Conservation (phyloP, 1,140 invertebrate genomes). For the Aphaenogaster rudis region DNA sequence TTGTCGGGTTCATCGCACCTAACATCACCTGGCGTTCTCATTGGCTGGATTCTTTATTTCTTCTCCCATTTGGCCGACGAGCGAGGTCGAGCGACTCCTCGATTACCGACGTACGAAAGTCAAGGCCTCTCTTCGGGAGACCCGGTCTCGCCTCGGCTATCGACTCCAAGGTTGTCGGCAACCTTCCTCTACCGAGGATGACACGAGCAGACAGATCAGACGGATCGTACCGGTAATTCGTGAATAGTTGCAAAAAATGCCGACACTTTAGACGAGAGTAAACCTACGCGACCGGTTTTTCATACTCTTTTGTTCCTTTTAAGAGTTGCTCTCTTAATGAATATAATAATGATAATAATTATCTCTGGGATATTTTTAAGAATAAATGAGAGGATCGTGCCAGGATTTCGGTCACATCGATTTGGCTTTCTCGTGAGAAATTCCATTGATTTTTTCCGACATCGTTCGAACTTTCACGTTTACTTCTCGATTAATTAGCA, state of each 20-base stretch:
- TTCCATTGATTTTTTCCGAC: conserved; percentile 29
- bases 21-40: conserved; percentile 10
- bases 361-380: background rate
- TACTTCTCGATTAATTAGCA: conserved; percentile 56
- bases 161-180: conserved; percentile 24
- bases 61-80: conserved; percentile 14
- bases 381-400: background rate
- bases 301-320: background rate
- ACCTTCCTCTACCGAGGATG: conserved; percentile 15
- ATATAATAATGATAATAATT: background rate
- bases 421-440: background rate
- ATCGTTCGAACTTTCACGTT: background rate
- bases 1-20: conserved; percentile 37
- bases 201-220: conserved; percentile 11
- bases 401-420: background rate
- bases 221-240: conserved; percentile 23
- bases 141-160: conserved; percentile 33
- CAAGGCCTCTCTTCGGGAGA: conserved; percentile 35
- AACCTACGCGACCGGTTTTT: background rate
- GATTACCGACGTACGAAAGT: conserved; percentile 43
- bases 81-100: conserved; percentile 23
- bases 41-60: conserved; percentile 34
- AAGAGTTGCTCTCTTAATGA: background rate
- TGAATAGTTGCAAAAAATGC: conserved; percentile 7
- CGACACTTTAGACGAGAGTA: background rate